Conservation (phyloP, 2,888 invertebrate genomes). For the Troglohyphantes excavatus region DNA sequence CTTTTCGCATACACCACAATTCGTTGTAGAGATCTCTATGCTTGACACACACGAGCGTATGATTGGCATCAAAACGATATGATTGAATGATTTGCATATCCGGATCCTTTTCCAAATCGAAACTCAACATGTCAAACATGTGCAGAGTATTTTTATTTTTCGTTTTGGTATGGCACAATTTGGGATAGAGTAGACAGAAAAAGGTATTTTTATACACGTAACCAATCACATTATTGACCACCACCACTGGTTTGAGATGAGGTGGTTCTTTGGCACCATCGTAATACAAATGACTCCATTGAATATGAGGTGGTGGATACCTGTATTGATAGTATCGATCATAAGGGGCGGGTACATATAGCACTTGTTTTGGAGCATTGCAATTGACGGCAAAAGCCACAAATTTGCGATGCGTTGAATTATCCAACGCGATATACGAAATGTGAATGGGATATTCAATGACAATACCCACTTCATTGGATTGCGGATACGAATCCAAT, state of each 20-base stretch:
- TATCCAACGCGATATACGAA: not conserved
- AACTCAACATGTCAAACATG: not conserved
- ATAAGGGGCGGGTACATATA: slow-evolving; percentile 7
- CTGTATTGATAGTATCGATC: slow-evolving; percentile 15
- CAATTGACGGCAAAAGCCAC: slow-evolving; percentile 15
- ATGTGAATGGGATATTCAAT: slow-evolving; percentile 10
- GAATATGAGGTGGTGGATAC: not conserved
- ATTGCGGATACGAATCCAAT: not conserved
- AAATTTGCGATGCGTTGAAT: not conserved
- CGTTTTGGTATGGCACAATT: not conserved
- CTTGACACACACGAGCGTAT: not conserved
- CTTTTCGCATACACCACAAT: slow-evolving; percentile 6
- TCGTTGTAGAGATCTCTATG: not conserved
- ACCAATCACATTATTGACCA: not conserved
- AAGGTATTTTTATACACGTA: not conserved
- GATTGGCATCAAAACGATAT: not conserved
- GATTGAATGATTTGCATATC: not conserved
- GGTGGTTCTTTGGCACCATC: not conserved
- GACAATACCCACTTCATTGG: not conserved
- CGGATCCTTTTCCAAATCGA: not conserved
- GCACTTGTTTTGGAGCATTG: not conserved
- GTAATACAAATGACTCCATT: not conserved
- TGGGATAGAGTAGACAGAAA: slow-evolving; percentile 25
- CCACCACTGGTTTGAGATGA: not conserved
- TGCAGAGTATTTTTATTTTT: slow-evolving; percentile 2